Base-by-base conservation (phyloP, 2,888 invertebrate genomes). In the Griposia aprilina region DNA sequence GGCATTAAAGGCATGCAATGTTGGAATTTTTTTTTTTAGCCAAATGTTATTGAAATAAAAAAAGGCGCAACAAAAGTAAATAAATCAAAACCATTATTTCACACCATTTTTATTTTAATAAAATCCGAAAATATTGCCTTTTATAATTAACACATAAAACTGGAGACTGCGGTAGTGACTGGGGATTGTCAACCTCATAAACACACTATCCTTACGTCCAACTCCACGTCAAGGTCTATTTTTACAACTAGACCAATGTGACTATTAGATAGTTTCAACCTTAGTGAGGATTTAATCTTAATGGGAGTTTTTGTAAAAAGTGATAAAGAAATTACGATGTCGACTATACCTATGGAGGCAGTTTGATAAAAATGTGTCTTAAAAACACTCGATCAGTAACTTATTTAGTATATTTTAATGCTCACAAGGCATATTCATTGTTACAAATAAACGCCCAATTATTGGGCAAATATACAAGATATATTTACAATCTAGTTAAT, bases 381-480 rank as follows among this genome's bases (percentile, higher is more conserved):
- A 15, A 11, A 68, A 52, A 23, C 10, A 55, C 63, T 63, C n/a
- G 6, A 48, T 48, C 11, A 7, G n/a, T 55, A 69, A 11, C 4
- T 17, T 36, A 10, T 30, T 5, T 67, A 36, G 17, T 57, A 55
- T n/a, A 57, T 41, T 20, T 41, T n/a, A 17, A 36, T n/a, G 15
- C 11, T 69, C 26, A 41, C 7, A 74, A 30, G 45, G 55, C 17
- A 57, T 23, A 20, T 50, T 50, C 8, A 36, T n/a, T 73, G 15
- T 50, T 50, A 26, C 10, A 36, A 41, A 74, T 17, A 65, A 23
- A 52, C 26, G 8, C 50, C 45, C 45, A 72, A 68, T 74, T 80
- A 55, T 80, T 67, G 72, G 45, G 17, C 48, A 72, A 73, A 26
- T 55, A 36, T 59, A 52, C 4, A 55, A 13, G n/a, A n/a, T n/a